Percentiles rank a stretch among this genome's conserved stretches.
Conservation (phyloP, 2,888 invertebrate species). For the Beris morrisii region DNA sequence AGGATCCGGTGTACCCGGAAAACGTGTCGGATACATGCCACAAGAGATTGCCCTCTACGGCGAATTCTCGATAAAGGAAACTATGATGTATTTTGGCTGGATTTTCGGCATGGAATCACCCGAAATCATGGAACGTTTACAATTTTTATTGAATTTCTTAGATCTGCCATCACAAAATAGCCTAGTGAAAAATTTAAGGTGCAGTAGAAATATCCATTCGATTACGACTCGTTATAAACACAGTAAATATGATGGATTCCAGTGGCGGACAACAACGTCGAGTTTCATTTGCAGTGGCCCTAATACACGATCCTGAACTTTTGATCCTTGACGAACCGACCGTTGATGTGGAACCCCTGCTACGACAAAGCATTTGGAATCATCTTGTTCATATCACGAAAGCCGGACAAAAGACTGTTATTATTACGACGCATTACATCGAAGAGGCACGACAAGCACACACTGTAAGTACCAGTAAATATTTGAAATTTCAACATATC, state of each 20-base stretch:
- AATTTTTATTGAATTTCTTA: slow-evolving; percentile 86
- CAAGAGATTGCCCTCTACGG: slow-evolving; percentile 89
- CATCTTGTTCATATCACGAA: slow-evolving; percentile 88
- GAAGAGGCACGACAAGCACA: slow-evolving; percentile 93
- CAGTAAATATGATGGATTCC: slow-evolving; percentile 38
- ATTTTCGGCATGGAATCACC: slow-evolving; percentile 88
- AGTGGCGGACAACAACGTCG: slow-evolving; percentile 91
- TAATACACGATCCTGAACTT: slow-evolving; percentile 90
- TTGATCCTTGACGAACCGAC: slow-evolving; percentile 92
- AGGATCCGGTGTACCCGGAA: slow-evolving; percentile 90
- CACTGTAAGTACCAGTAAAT: slow-evolving; percentile 63
- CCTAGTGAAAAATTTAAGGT: slow-evolving; percentile 76
- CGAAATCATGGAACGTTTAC: slow-evolving; percentile 78
- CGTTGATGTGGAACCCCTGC: slow-evolving; percentile 87
- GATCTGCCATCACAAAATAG: slow-evolving; percentile 86
- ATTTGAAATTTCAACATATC: slow-evolving; percentile 11
- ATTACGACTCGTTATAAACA: slow-evolving; percentile 5
- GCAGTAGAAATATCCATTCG: not conserved
- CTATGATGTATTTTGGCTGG: slow-evolving; percentile 96
- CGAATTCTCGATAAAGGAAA: slow-evolving; percentile 91
- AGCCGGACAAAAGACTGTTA: slow-evolving; percentile 88
- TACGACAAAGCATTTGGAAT: slow-evolving; percentile 92
- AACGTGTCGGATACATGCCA: slow-evolving; percentile 96
- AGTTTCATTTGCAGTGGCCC: slow-evolving; percentile 88
- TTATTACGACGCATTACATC: slow-evolving; percentile 91